Conservation (phyloP, 2,797 vertebrate genomes). For the Mus minutoides region DNA sequence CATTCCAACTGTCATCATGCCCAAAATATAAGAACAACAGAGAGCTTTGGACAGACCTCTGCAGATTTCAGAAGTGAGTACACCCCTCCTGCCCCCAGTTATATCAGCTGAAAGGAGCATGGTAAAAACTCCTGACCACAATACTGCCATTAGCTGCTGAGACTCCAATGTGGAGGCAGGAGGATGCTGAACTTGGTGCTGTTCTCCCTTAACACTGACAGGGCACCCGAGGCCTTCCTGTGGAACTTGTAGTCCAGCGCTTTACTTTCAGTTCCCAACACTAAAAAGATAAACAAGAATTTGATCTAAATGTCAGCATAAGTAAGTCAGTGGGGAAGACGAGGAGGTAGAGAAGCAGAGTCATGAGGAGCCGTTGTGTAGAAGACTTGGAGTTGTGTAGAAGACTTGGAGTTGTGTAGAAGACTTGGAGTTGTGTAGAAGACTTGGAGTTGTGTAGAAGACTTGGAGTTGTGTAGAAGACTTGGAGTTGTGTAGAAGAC, state of each 20-base stretch:
- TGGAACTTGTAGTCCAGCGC: not conserved
- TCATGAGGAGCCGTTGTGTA: not conserved
- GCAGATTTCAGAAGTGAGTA: slow-evolving; percentile 1
- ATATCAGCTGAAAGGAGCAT: not conserved
- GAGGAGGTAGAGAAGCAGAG: not conserved
- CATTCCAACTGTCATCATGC: not conserved
- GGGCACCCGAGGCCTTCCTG: not conserved
- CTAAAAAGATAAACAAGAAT: slow-evolving; percentile 26
- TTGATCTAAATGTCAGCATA: slow-evolving; percentile 35
- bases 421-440: not conserved
- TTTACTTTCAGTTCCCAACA: slow-evolving; percentile 35
- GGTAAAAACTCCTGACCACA: not conserved
- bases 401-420: not conserved
- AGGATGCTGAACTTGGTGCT: not conserved
- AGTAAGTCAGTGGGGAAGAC: slow-evolving; percentile 12
- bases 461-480: not conserved
- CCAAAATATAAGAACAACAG: not conserved
- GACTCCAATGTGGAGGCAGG: not conserved
- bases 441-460: not conserved
- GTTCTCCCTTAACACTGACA: not conserved
- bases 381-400: not conserved
- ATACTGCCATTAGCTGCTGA: not conserved
- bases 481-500: not conserved
- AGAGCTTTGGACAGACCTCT: not conserved
- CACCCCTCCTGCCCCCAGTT: not conserved